Evolutionary conservation across 2,113 vertebrate genomes (phyloP).

Genomic region (Condylura cristata): DNA sequence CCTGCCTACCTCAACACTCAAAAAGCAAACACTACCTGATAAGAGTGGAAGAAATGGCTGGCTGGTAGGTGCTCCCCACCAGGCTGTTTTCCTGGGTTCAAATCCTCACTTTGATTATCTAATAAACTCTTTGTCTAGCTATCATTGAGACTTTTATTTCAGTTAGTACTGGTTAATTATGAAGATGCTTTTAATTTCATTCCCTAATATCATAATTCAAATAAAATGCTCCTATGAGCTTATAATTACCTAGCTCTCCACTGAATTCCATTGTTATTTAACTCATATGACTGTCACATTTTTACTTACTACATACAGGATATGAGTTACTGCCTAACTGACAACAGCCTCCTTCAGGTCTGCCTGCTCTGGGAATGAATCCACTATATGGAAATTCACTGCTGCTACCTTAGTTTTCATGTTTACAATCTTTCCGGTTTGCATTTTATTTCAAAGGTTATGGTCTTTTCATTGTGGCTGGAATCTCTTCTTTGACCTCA

Average conservation of each 20-base stretch:
- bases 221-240: neutral
- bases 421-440: neutral
- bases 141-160: too few relatives aligned
- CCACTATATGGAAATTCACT: neutral
- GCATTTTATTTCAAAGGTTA: neutral
- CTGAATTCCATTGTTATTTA: conserved; percentile 1
- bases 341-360: neutral
- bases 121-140: too few relatives aligned
- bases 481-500: neutral
- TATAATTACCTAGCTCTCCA: conserved; percentile 9
- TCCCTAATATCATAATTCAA: neutral
- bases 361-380: neutral
- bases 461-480: neutral
- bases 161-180: neutral
- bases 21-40: too few relatives aligned
- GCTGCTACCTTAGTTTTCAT: neutral
- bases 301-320: neutral
- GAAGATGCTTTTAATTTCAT: conserved; percentile 20
- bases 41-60: too few relatives aligned
- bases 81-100: too few relatives aligned
- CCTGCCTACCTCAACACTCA: too few relatives aligned
- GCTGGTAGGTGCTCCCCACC: too few relatives aligned
- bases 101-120: too few relatives aligned
- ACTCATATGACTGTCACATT: neutral
- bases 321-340: neutral